Percentiles rank a stretch among this genome's conserved stretches.
These are phyloP conservation scores for Minunthozetes semirufus DNA, from an alignment of 2,888 invertebrate species.

Conservation along the genomic window DNA sequence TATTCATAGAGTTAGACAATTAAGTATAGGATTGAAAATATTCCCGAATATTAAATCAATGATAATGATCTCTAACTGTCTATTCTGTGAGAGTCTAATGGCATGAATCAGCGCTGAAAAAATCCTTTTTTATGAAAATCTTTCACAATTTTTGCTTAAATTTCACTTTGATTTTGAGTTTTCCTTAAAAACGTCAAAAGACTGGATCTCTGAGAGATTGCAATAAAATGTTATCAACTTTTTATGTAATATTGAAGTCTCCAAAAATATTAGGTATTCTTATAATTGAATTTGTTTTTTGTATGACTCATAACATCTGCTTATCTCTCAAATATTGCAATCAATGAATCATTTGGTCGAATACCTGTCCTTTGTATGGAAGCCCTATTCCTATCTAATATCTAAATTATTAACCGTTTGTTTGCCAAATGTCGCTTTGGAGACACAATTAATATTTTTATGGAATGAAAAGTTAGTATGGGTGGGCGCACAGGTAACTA, in stretches of 20 bases:
- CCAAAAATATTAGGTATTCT: background rate
- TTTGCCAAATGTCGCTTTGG: constrained; percentile 22
- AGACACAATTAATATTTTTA: background rate
- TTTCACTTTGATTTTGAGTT: background rate
- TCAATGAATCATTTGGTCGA: constrained; percentile 5
- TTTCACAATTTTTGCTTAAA: too few species aligned
- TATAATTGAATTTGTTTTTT: background rate
- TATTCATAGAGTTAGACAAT: too few species aligned
- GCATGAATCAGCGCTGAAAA: too few species aligned
- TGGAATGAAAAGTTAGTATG: background rate
- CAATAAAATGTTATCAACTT: background rate
- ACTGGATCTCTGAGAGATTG: background rate
- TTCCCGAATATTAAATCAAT: too few species aligned
- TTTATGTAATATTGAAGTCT: background rate
- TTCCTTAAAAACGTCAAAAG: background rate
- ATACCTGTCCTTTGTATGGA: background rate
- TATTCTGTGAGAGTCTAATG: too few species aligned
- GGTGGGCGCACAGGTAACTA: too few species aligned
- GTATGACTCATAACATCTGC: constrained; percentile 22
- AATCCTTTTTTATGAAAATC: too few species aligned
- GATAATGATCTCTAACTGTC: too few species aligned
- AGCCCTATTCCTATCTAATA: background rate
- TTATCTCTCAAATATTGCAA: background rate
- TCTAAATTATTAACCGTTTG: background rate
- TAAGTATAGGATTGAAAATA: too few species aligned